phyloP scores from a whole-genome alignment of 37 sponge, comb jelly and placozoan species.

The Chondrosia reniformis region DNA sequence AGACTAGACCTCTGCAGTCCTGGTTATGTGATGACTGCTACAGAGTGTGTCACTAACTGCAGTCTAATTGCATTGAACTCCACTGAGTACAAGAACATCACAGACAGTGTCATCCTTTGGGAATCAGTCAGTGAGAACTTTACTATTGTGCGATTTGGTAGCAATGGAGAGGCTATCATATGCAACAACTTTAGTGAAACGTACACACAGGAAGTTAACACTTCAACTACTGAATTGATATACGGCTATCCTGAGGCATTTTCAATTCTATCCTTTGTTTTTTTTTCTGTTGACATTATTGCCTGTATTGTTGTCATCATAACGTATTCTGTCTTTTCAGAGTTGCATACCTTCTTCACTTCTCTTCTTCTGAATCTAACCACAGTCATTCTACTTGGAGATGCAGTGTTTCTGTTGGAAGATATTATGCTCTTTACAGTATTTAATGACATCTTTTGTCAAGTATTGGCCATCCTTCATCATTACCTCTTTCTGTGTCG shows the following conservation, averaged over 20 bases:
- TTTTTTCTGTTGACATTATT: conserved; percentile 39
- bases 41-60: too few species aligned
- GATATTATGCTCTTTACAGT: too few species aligned
- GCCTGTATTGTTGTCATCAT: conserved; percentile 32
- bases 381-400: conserved; percentile 15
- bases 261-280: conserved; percentile 40
- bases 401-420: conserved; percentile 30
- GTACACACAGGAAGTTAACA: not conserved
- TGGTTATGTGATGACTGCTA: too few species aligned
- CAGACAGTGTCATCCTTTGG: too few species aligned
- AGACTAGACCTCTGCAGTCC: too few species aligned
- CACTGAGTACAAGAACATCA: conserved; percentile 6
- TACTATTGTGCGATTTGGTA: not conserved
- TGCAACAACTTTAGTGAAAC: conserved; percentile 30
- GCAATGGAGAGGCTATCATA: conserved; percentile 7
- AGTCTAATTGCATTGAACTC: not conserved
- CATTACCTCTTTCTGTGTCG: conserved; percentile 50
- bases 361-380: conserved; percentile 44
- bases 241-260: conserved; percentile 3
- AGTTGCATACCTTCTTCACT: conserved; percentile 42
- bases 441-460: not conserved
- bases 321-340: conserved; percentile 43
- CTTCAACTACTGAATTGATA: not conserved
- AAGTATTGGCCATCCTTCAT: conserved; percentile 16
- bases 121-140: not conserved